These are phyloP conservation scores for Stercorarius parasiticus DNA, from an alignment of 2,113 vertebrate genomes.

Conservation along the genomic window DNA sequence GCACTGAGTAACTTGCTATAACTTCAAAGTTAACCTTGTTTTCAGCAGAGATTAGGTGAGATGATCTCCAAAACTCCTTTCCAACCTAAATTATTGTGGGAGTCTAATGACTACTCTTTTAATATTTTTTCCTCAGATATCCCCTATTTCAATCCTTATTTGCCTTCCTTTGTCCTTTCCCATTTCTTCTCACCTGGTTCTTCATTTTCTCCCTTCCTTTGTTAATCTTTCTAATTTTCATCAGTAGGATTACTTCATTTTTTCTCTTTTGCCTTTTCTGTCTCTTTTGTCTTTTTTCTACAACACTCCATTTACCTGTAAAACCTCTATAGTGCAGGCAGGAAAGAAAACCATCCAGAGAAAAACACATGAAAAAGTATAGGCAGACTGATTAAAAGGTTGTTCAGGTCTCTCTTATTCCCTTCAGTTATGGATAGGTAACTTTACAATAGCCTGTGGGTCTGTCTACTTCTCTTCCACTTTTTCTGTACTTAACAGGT, in stretches of 20 bases:
- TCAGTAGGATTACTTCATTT: background rate
- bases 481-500: background rate
- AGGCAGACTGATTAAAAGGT: background rate
- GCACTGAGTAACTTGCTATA: background rate
- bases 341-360: background rate
- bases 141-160: background rate
- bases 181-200: background rate
- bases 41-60: background rate
- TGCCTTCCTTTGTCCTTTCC: background rate
- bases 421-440: background rate
- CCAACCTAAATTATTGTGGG: background rate
- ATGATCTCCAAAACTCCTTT: background rate
- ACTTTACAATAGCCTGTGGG: background rate
- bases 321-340: background rate
- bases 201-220: background rate
- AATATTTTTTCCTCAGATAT: background rate
- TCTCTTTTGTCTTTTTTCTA: background rate
- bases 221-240: background rate
- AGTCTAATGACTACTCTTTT: background rate
- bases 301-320: background rate
- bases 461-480: background rate
- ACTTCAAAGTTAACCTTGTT: background rate
- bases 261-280: background rate
- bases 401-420: background rate
- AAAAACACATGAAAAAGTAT: background rate